Percentiles rank a stretch among this genome's conserved stretches.
Conservation (phyloP, 2,797 vertebrate genomes). For the Pristis pectinata region DNA sequence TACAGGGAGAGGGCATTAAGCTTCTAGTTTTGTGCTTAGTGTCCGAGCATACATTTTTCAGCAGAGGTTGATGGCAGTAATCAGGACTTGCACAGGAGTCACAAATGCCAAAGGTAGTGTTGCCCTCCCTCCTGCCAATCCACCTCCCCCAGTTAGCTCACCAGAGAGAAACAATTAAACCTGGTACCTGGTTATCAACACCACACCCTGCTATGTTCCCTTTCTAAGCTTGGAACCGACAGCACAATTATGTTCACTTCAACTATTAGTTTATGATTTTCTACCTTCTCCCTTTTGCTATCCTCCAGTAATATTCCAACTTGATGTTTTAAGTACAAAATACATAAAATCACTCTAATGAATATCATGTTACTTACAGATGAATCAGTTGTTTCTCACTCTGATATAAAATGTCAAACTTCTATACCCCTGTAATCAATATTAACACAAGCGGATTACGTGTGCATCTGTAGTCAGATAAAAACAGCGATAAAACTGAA, state of each 20-base stretch:
- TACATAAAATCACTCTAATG: not conserved
- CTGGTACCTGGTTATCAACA: not conserved
- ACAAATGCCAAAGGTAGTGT: not conserved
- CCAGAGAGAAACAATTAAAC: not conserved
- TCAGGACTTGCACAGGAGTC: not conserved
- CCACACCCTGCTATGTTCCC: not conserved
- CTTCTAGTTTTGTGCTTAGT: not conserved
- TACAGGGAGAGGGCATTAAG: no score
- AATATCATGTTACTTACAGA: not conserved
- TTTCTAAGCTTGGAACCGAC: not conserved
- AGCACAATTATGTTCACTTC: not conserved
- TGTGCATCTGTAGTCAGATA: not conserved
- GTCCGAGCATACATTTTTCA: not conserved
- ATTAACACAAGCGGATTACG: not conserved
- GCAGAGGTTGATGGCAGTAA: not conserved
- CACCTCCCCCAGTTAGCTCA: not conserved
- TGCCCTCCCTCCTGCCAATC: no score
- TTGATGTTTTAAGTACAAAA: not conserved
- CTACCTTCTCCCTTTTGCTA: not conserved
- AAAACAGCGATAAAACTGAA: not conserved
- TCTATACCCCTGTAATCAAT: not conserved
- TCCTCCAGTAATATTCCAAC: not conserved
- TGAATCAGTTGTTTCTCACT: not conserved
- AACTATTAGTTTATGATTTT: not conserved
- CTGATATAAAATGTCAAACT: conserved; percentile 11